Conservation (phyloP, 2,888 invertebrate species). For the Epsilonema sp. region DNA sequence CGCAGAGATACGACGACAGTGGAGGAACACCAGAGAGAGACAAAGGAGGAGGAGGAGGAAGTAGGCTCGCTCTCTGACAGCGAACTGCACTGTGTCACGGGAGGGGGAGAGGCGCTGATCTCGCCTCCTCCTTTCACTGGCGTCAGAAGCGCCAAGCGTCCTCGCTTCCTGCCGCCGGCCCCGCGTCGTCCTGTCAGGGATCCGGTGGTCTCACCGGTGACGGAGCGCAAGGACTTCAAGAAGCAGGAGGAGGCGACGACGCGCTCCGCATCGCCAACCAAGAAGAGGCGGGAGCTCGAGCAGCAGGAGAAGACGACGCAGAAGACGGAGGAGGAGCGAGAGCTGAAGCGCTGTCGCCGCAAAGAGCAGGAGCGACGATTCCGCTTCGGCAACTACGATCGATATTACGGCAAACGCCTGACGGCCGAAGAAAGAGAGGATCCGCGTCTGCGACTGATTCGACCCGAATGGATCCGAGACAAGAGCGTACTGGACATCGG, state of each 20-base stretch:
- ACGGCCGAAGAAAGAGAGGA: constrained; percentile 46
- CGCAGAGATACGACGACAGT: too few species aligned
- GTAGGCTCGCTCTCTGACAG: too few species aligned
- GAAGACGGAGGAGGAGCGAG: too few species aligned
- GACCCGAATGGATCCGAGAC: constrained; percentile 56
- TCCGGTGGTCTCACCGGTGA: constrained; percentile 74
- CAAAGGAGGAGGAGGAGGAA: too few species aligned
- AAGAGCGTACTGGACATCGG: constrained; percentile 89
- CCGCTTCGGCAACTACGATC: constrained; percentile 85
- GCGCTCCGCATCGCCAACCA: constrained; percentile 30
- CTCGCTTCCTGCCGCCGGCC: background rate
- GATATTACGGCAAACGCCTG: constrained; percentile 86
- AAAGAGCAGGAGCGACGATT: constrained; percentile 53
- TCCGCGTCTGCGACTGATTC: constrained; percentile 58
- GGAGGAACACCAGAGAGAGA: too few species aligned
- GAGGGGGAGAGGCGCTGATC: too few species aligned
- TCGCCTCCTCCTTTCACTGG: too few species aligned
- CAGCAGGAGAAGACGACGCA: too few species aligned
- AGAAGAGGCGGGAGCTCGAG: constrained; percentile 16
- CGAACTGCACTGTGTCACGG: too few species aligned
- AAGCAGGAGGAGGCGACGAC: constrained; percentile 31
- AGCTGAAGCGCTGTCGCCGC: constrained; percentile 46
- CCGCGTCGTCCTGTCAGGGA: constrained; percentile 40
- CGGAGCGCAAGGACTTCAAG: constrained; percentile 60
- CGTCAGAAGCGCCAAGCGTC: background rate